Base-by-base conservation (phyloP, 2,113 vertebrate species). In the Tinamus guttatus region DNA sequence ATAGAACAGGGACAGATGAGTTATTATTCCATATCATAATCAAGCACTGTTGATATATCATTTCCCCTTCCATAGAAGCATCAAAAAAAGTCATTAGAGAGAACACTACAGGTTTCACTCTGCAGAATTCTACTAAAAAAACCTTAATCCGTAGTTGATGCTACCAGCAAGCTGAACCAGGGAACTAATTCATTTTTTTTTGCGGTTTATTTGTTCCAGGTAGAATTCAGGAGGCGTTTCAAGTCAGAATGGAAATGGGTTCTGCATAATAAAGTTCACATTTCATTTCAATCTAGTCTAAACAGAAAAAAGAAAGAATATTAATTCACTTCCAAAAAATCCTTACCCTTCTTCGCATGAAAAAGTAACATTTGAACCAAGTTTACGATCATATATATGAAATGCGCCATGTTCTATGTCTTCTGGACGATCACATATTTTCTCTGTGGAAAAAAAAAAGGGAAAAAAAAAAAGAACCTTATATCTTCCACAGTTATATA, bases 341-440 rank as follows among this genome's bases (percentile, higher is more conserved):
- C 96, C 97, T 97, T 81, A 98, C 98, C 98, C 98, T 10, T 58
- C 30, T 32, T 58, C 16, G 32, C 98, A 98, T 38, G 10, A 59
- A 94, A 97, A 96, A 10, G 17, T 84, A 79, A 45, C 5, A 18
- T 7, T 7, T 24, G 91, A 64, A 52, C 96, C 96, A 90, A 97
- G 97, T 0, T 18, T 4, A 34, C 88, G 32, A 3, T 78, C 47
- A 25, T 32, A 1, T 9, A 21, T 2, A 5, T 70, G 0, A 68
- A 76, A 0, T 60, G 3, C 2, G n/a, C 98, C 98, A 70, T 97
- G 27, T 21, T 0, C 0, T 20, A 94, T n/a, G 0, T 82, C 3
- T 49, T 43, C 21, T n/a, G 97, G 97, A 51, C 41, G 1, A 0
- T 0, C 0, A 88, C 98, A 98, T 8, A 1, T 16, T 85, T 27